Conservation (phyloP, 2,888 invertebrate species). For the Terebella lapidaria region DNA sequence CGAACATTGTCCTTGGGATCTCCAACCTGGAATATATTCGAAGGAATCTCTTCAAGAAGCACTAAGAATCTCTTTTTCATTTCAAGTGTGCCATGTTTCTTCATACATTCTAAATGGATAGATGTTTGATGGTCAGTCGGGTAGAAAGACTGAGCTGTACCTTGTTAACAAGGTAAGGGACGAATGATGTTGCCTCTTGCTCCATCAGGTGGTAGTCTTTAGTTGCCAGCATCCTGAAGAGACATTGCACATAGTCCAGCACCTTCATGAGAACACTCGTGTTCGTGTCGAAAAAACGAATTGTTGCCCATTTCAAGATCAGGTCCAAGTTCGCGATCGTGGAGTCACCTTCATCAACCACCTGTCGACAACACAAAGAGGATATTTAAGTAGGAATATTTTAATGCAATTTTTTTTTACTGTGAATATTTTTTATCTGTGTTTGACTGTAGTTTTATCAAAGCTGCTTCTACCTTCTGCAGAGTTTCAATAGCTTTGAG, state of each 20-base stretch:
- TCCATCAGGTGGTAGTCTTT: slow-evolving; percentile 83
- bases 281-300: slow-evolving; percentile 97
- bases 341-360: slow-evolving; percentile 57
- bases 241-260: slow-evolving; percentile 80
- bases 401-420: not conserved
- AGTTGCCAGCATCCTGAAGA: slow-evolving; percentile 72
- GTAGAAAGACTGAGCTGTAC: slow-evolving; percentile 45
- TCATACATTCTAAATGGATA: no score
- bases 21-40: slow-evolving; percentile 62
- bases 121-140: no score
- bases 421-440: no score
- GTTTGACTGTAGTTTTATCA: no score
- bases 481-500: slow-evolving; percentile 90
- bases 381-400: not conserved
- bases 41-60: not conserved
- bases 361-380: slow-evolving; percentile 2
- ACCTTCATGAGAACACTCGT: slow-evolving; percentile 92
- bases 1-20: slow-evolving; percentile 94
- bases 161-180: slow-evolving; percentile 91
- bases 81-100: no score
- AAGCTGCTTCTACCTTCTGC: slow-evolving; percentile 37
- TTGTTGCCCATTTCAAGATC: slow-evolving; percentile 90
- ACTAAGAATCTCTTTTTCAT: no score
- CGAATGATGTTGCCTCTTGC: slow-evolving; percentile 84
- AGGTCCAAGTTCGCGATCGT: slow-evolving; percentile 87